phyloP scores from a whole-genome alignment of 2,888 invertebrate species.

The Mythimna loreyi region DNA sequence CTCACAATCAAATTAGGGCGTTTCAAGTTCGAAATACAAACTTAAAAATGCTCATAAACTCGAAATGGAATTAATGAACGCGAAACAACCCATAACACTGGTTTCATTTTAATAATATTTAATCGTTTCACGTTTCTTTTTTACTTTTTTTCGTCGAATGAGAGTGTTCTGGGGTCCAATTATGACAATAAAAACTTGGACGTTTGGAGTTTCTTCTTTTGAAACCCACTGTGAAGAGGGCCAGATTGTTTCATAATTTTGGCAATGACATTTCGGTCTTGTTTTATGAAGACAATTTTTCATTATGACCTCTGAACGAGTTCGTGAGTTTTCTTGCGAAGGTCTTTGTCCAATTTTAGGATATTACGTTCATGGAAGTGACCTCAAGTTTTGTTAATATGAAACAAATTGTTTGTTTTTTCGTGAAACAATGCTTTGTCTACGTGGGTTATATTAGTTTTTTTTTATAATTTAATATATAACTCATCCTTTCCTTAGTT shows the following conservation, averaged over 20 bases:
- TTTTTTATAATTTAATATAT: too few relatives aligned
- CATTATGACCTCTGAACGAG: conserved; percentile 15
- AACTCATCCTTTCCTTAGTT: too few relatives aligned
- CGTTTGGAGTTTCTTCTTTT: conserved; percentile 43
- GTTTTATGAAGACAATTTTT: conserved; percentile 32
- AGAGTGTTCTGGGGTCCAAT: conserved; percentile 46
- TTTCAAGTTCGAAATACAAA: conserved; percentile 17
- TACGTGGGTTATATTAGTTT: too few relatives aligned
- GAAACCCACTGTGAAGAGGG: conserved; percentile 30
- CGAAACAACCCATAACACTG: conserved; percentile 32
- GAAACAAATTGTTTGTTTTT: background rate
- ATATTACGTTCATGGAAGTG: conserved; percentile 1
- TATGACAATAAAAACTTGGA: conserved; percentile 50
- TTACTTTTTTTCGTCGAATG: conserved; percentile 11
- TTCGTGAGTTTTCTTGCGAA: conserved; percentile 9
- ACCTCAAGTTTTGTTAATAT: conserved; percentile 9
- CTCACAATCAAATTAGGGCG: conserved; percentile 34
- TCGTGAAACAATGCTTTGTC: background rate
- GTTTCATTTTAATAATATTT: conserved; percentile 47
- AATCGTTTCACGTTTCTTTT: conserved; percentile 37
- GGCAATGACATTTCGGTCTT: conserved; percentile 28
- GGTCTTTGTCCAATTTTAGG: conserved; percentile 9
- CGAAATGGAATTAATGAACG: conserved; percentile 54
- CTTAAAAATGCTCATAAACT: conserved; percentile 42
- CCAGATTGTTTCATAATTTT: conserved; percentile 50